These are phyloP conservation scores for Anableps anableps DNA, from an alignment of 2,797 vertebrate genomes.

Conservation along the genomic window DNA sequence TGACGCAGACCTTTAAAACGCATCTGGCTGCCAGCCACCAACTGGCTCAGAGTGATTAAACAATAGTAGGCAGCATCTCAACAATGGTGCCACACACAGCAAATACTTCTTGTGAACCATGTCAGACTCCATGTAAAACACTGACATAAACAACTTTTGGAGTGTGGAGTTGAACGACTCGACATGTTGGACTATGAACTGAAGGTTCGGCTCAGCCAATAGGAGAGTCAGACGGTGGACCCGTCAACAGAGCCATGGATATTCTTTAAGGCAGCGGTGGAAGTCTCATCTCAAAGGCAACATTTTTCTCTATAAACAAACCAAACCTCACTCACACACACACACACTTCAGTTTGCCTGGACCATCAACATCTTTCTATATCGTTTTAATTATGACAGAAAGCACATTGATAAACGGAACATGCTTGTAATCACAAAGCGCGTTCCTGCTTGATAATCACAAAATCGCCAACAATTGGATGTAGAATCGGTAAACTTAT, in stretches of 20 bases:
- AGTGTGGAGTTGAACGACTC: too few species aligned
- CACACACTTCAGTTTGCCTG: background rate
- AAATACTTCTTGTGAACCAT: background rate
- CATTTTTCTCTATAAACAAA: too few species aligned
- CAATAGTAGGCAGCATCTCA: too few species aligned
- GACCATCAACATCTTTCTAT: background rate
- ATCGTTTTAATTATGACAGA: background rate
- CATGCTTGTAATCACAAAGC: background rate
- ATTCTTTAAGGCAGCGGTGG: too few species aligned
- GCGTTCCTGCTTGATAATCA: background rate
- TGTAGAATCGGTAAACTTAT: conserved; percentile 19
- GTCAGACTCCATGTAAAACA: background rate
- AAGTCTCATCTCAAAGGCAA: too few species aligned
- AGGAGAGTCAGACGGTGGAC: too few species aligned
- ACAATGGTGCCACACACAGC: too few species aligned
- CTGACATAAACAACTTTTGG: too few species aligned
- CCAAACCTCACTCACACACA: too few species aligned
- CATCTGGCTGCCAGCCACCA: background rate
- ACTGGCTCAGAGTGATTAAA: background rate
- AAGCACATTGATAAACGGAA: background rate
- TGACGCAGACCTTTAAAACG: background rate
- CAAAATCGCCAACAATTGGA: conserved; percentile 6
- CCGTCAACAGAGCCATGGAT: too few species aligned
- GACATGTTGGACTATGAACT: too few species aligned
- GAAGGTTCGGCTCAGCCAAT: too few species aligned